Base-by-base conservation (phyloP, 2,888 invertebrate genomes). In the Willowsia nigromaculata region DNA sequence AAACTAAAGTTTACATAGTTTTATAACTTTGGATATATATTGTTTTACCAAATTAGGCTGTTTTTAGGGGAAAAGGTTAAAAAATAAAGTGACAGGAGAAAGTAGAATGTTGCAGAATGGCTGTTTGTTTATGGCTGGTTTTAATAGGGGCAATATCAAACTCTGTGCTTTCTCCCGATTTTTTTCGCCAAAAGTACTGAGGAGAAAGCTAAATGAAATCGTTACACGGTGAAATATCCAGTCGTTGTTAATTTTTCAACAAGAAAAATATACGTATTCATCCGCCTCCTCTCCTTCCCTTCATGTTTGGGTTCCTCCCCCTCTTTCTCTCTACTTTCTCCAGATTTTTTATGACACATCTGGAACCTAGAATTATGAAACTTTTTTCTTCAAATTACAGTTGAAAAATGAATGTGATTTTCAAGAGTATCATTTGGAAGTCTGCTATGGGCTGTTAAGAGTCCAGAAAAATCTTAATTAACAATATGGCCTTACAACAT, bases 391-490 rank as follows among this genome's bases (percentile, higher is more conserved):
- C n/a, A n/a, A n/a, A n/a, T n/a, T n/a, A n/a, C n/a, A n/a, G n/a
- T n/a, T n/a, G n/a, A n/a, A n/a, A n/a, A n/a, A n/a, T n/a, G n/a
- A n/a, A n/a, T n/a, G n/a, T n/a, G n/a, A n/a, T n/a, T n/a, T n/a
- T n/a, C n/a, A n/a, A n/a, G n/a, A n/a, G n/a, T n/a, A n/a, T n/a
- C n/a, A n/a, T n/a, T n/a, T n/a, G n/a, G n/a, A n/a, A n/a, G n/a
- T n/a, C n/a, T n/a, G n/a, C n/a, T n/a, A n/a, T n/a, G n/a, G n/a
- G n/a, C n/a, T n/a, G n/a, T n/a, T n/a, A n/a, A n/a, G n/a, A n/a
- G n/a, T n/a, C n/a, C n/a, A 15, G 37, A 53, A 78, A 78, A 78
- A 22, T 78, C 78, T 78, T 78, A 78, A 78, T 78, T 78, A 78
- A 78, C 56, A 56, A 78, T 56, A 78, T 40, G 56, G 37, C 56